Percentiles rank a stretch among this genome's conserved stretches.
Conservation (phyloP, 2,888 invertebrate species). For the Gordius sp. region DNA sequence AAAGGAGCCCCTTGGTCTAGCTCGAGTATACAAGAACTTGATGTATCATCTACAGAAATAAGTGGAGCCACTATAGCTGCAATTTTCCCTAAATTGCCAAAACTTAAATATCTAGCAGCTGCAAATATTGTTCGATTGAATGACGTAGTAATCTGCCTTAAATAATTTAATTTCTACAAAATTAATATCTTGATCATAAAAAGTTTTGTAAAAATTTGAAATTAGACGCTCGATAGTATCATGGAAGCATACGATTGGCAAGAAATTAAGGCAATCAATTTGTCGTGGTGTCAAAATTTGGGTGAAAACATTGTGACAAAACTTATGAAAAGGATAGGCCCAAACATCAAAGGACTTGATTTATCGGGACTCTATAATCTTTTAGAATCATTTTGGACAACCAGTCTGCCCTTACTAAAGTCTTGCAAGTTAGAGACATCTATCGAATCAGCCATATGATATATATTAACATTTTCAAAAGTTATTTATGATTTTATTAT, state of each 20-base stretch:
- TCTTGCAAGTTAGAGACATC: slow-evolving; percentile 8
- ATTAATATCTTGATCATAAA: too few relatives aligned
- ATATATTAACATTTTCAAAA: too few relatives aligned
- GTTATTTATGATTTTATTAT: too few relatives aligned
- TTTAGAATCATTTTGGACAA: slow-evolving; percentile 5
- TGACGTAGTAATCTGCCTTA: not conserved
- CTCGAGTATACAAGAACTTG: slow-evolving; percentile 59
- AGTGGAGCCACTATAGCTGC: slow-evolving; percentile 34
- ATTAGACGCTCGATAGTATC: too few relatives aligned
- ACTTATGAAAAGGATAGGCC: not conserved
- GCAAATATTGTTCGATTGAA: not conserved
- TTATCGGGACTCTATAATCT: not conserved
- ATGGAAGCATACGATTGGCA: not conserved
- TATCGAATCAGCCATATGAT: too few relatives aligned
- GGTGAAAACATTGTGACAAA: not conserved
- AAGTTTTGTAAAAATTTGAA: too few relatives aligned
- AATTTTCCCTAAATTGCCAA: not conserved
- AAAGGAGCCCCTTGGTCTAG: slow-evolving; percentile 96
- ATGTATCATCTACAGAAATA: slow-evolving; percentile 83
- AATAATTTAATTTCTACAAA: not conserved
- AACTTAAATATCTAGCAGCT: not conserved
- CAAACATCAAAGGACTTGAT: slow-evolving; percentile 7
- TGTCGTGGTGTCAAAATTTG: slow-evolving; percentile 10
- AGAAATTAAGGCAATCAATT: not conserved
- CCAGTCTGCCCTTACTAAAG: not conserved